Evolutionary conservation across 2,113 vertebrate species (phyloP), one percentile per base, ranked within the genome.

Genomic region (Pungitius pungitius): DNA sequence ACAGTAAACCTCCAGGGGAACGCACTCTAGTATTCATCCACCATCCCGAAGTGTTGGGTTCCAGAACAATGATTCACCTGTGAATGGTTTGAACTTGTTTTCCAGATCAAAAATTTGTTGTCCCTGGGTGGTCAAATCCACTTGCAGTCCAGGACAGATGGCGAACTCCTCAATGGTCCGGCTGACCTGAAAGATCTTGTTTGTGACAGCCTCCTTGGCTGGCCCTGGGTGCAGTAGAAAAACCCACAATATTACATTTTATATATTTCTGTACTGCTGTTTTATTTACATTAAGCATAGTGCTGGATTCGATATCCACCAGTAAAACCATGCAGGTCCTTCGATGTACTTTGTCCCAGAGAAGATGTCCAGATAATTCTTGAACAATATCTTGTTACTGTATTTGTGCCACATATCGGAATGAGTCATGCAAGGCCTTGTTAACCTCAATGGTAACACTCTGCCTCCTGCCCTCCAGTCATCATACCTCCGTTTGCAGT

Each of bases 21-120:
- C 33, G 39, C 5, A 6, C 7, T 62, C 1, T 30, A 17, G 7
- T 11, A 20, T 78, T n/a, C 22, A 42, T 71, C 24, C 26, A 68
- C 24, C 30, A 37, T 2, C 15, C 12, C 20, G 0, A 39, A 18
- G 20, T 20, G 52, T 62, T 2, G 17, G 12, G 14, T 55, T 35
- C 49, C 27, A 64, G 22, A 69, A 30, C 40, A 9, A 24, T 1
- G 27, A 24, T 55, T 79, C 87, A 95, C 98, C 97, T 94, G 96
- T 97, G 86, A 99, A 99, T 8, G 97, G 98, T 80, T 99, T 98
- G 87, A 98, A 98, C 91, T 98, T 99, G 92, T 99, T 99, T 89
- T 99, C 97, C 91, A 99, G 82, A 89, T 99, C 97, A 88, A 99
- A 99, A 27, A 91, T 94, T 90, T 99, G 98, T 69, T 95, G 98